Base-by-base conservation (phyloP, 2,888 invertebrate species). In the Conomelus anceps region DNA sequence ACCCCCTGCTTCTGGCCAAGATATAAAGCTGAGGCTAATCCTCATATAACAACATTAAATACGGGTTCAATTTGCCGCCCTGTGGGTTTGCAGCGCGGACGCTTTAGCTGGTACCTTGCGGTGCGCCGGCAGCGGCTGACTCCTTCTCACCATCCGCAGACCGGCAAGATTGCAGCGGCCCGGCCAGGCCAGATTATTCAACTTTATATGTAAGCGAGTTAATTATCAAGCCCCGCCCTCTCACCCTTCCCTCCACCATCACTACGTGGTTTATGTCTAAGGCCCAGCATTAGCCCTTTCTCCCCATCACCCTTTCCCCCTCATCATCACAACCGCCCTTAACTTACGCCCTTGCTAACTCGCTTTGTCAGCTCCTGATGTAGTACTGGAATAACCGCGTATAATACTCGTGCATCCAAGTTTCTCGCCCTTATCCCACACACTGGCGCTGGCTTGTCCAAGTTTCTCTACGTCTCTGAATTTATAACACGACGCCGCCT, bases 1-100 rank as follows among this genome's bases (percentile, higher is more conserved):
- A n/a, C 22, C 26, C 1, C 22, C 0, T 23, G 86, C 22, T 87
- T 85, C 89, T 34, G 84, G 88, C 26, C 87, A 89, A 90, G 90
- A 90, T 89, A 90, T 89, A 90, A 90, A 90, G 90, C 90, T 88
- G 29, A 85, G 86, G 89, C 90, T 90, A 90, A 90, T 89, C 90
- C 90, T 88, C 89, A 90, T 90, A 90, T 94, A 94, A 94, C 94
- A 94, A 94, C 94, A 94, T 94, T 94, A 94, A 94, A 94, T 94
- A 94, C 94, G 93, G 93, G 93, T 94, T 93, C 94, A 94, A 94
- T 94, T 94, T 94, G 93, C 94, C 94, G 94, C 94, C 93, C 93
- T 93, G 94, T 93, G 94, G 93, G 93, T 93, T 93, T 92, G 93
- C 89, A 26, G 24, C 23, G 86, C 86, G 22, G 26, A n/a, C 26